These are phyloP conservation scores for Mechanitis mazaeus DNA, from an alignment of 2,888 invertebrate genomes.

Conservation along the genomic window DNA sequence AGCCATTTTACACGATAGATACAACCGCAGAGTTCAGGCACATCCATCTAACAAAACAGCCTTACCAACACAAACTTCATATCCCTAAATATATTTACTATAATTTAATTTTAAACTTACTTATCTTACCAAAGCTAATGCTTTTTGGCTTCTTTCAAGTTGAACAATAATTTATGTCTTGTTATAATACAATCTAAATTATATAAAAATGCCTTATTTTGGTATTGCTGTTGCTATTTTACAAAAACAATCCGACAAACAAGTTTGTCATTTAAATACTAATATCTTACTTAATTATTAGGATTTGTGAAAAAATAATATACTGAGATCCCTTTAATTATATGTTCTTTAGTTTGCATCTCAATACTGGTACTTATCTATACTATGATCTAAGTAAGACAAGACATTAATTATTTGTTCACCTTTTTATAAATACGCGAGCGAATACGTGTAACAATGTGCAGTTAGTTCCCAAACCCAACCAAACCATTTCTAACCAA, in stretches of 20 bases:
- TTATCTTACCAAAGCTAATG: conserved; percentile 61
- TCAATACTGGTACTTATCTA: conserved; percentile 58
- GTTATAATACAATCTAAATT: conserved; percentile 49
- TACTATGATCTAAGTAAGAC: conserved; percentile 44
- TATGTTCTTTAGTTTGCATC: conserved; percentile 59
- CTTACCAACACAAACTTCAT: conserved; percentile 41
- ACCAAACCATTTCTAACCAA: conserved; percentile 18
- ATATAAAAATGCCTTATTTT: conserved; percentile 64
- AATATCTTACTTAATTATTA: conserved; percentile 51
- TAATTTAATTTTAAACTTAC: conserved; percentile 43
- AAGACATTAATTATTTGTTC: conserved; percentile 71
- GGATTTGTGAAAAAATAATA: conserved; percentile 57
- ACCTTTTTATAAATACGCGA: conserved; percentile 63
- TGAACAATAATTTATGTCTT: conserved; percentile 74
- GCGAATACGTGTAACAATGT: conserved; percentile 53
- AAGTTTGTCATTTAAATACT: conserved; percentile 29
- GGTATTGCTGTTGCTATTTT: conserved; percentile 60
- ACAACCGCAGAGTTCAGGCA: conserved; percentile 42
- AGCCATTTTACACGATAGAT: conserved; percentile 1
- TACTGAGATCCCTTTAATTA: conserved; percentile 60
- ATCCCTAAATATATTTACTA: conserved; percentile 37
- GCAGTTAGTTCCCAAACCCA: conserved; percentile 50
- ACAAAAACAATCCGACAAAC: conserved; percentile 40
- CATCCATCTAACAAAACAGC: conserved; percentile 63
- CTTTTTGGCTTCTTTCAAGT: conserved; percentile 77